Evolutionary conservation across 2,888 invertebrate species (phyloP).

Genomic region (Metellina segmentata): DNA sequence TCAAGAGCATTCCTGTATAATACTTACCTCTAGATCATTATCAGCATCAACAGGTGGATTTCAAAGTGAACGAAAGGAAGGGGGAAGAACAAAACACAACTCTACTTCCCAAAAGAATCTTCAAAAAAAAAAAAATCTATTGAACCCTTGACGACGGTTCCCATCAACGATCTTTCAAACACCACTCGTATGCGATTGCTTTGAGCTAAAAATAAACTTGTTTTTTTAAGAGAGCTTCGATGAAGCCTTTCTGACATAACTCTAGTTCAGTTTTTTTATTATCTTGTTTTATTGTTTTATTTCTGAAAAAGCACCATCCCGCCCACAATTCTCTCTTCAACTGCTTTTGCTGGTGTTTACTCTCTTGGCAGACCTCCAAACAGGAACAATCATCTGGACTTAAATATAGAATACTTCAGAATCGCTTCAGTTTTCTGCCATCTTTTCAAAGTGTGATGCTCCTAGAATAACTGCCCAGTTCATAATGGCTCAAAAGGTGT

Average conservation of each 20-base stretch:
- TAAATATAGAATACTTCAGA: constrained; percentile 27
- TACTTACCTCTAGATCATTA: too few relatives aligned
- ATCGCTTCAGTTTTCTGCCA: neutral
- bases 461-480: too few relatives aligned
- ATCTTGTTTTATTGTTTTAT: neutral
- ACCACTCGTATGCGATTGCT: neutral
- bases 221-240: neutral
- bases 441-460: too few relatives aligned
- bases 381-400: constrained; percentile 25
- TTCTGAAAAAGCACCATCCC: constrained; percentile 5
- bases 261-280: constrained; percentile 6
- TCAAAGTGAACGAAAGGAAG: too few relatives aligned
- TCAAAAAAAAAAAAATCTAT: neutral
- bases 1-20: too few relatives aligned
- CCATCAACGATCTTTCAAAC: neutral
- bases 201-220: constrained; percentile 30
- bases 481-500: too few relatives aligned
- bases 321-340: constrained; percentile 16
- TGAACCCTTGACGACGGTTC: neutral
- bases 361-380: constrained; percentile 21
- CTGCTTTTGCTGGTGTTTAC: constrained; percentile 3
- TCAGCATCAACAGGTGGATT: too few relatives aligned
- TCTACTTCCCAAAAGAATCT: neutral
- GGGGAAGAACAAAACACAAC: neutral
- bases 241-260: constrained; percentile 20